These are phyloP conservation scores for Steinernema carpocapsae DNA, from an alignment of 2,888 invertebrate genomes.

Conservation along the genomic window DNA sequence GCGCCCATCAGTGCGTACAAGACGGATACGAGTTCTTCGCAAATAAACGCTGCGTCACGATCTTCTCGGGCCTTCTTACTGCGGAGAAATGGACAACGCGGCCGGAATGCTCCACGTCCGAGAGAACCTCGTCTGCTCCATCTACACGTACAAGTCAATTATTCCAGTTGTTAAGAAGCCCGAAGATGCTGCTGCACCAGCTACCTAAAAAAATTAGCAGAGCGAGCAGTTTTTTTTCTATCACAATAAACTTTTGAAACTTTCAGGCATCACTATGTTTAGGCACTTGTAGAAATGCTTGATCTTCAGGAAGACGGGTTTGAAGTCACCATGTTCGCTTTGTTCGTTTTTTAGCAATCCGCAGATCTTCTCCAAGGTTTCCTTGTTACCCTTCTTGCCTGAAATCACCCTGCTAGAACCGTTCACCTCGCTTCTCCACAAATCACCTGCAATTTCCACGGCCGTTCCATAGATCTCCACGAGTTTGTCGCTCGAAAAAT, in stretches of 20 bases:
- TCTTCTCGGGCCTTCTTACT: conserved; percentile 22
- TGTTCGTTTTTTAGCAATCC: neutral
- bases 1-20: conserved; percentile 34
- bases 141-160: conserved; percentile 13
- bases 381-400: conserved; percentile 3
- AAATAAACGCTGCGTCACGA: conserved; percentile 25
- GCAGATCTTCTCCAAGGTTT: neutral
- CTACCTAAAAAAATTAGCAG: too few species aligned
- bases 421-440: neutral
- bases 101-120: conserved; percentile 18
- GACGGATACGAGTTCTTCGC: conserved; percentile 32
- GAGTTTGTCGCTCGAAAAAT: neutral
- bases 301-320: neutral
- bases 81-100: conserved; percentile 16
- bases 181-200: neutral
- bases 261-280: conserved; percentile 14
- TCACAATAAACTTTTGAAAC: too few species aligned
- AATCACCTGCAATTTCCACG: conserved; percentile 10
- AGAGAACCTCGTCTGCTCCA: conserved; percentile 4
- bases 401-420: neutral
- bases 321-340: neutral
- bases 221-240: too few species aligned
- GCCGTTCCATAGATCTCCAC: conserved; percentile 10
- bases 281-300: conserved; percentile 31
- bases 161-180: conserved; percentile 1